Conservation (phyloP, 2,797 vertebrate species). For the Micrastur ruficollis region DNA sequence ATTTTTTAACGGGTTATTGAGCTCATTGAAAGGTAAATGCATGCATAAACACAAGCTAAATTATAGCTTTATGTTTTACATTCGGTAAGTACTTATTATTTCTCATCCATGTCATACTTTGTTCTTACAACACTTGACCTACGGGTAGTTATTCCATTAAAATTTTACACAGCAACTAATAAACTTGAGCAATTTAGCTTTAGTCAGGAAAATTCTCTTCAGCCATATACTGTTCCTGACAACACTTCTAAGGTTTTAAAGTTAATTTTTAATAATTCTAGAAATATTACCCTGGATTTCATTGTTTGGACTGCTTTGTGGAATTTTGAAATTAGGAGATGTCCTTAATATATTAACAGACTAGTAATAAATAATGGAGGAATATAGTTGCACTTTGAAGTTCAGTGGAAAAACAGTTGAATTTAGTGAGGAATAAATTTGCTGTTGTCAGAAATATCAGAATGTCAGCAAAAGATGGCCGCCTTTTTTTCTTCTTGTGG, state of each 20-base stretch:
- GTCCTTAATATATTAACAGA: background rate
- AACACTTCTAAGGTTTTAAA: background rate
- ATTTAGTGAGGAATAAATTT: background rate
- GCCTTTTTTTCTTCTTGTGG: background rate
- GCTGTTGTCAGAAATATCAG: background rate
- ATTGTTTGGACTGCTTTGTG: background rate
- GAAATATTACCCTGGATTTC: background rate
- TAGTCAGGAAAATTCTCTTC: background rate
- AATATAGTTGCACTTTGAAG: background rate
- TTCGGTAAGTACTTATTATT: background rate
- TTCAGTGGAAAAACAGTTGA: background rate
- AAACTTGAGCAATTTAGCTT: background rate
- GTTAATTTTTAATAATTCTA: background rate
- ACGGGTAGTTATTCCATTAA: background rate
- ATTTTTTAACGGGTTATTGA: background rate
- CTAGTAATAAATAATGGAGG: background rate
- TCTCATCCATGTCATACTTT: background rate
- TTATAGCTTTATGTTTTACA: background rate
- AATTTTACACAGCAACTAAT: background rate
- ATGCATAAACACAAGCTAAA: background rate
- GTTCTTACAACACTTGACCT: background rate
- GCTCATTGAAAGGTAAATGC: background rate
- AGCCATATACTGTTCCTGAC: background rate
- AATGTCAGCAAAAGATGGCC: background rate
- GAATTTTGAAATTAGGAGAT: background rate